A percentile compares a stretch with the other conserved stretches of the same genome.
These are phyloP conservation scores for Caenorhabditis panamensis DNA, from an alignment of 2,888 invertebrate species.

Conservation along the genomic window DNA sequence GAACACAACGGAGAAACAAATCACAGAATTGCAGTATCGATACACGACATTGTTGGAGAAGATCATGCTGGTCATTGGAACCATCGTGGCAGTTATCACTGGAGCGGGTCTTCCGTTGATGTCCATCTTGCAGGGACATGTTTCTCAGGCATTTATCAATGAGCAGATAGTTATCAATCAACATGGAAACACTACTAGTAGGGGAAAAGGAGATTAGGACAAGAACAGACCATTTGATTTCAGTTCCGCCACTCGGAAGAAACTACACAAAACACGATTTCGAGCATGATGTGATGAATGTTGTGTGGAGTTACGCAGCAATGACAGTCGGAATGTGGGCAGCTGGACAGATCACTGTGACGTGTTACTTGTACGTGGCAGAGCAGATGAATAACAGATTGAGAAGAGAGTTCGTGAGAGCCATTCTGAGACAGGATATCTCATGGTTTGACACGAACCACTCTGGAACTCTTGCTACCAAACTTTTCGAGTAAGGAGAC, in stretches of 20 bases:
- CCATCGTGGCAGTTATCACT: conserved; percentile 64
- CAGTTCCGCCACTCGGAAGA: conserved; percentile 30
- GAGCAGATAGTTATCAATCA: conserved; percentile 56
- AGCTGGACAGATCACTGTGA: conserved; percentile 66
- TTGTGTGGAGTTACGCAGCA: conserved; percentile 69
- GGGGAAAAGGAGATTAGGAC: background rate
- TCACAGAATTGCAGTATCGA: conserved; percentile 69
- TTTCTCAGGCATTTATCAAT: conserved; percentile 69
- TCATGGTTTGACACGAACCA: conserved; percentile 82
- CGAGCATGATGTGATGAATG: conserved; percentile 66
- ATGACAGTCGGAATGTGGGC: conserved; percentile 70
- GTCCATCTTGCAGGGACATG: conserved; percentile 72
- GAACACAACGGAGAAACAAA: background rate
- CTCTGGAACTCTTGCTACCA: conserved; percentile 83
- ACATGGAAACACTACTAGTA: conserved; percentile 17
- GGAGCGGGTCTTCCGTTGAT: conserved; percentile 73
- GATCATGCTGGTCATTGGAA: conserved; percentile 66
- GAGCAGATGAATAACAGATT: conserved; percentile 83
- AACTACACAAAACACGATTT: conserved; percentile 61
- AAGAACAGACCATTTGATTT: conserved; percentile 4
- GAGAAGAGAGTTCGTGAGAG: conserved; percentile 82
- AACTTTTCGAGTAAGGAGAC: conserved; percentile 83
- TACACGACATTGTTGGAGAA: conserved; percentile 68
- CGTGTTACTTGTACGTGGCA: conserved; percentile 82
- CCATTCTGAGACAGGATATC: conserved; percentile 82